Evolutionary conservation across 92 coral and sea anemone genomes (phyloP).

Genomic region (Paragorgia papillata): DNA sequence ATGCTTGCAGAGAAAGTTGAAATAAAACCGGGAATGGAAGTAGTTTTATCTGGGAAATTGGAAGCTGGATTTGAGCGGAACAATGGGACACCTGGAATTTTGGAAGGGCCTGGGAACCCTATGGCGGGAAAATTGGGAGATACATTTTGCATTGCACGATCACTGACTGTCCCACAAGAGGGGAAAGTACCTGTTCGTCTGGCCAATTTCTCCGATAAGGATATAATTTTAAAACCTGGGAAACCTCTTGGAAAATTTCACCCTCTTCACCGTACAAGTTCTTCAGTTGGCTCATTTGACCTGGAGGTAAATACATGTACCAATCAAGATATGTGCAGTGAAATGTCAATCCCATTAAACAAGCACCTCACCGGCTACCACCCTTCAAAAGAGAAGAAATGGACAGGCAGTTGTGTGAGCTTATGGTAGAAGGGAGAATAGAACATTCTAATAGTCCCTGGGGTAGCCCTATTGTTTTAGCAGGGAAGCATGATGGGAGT

Average conservation of each 20-base stretch:
- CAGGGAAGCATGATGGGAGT: constrained; percentile 58
- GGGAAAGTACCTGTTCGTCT: background rate
- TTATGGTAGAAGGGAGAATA: constrained; percentile 37
- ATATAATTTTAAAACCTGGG: background rate
- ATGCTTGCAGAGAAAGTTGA: too few species aligned
- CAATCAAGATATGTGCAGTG: too few species aligned
- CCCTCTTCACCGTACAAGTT: constrained; percentile 55
- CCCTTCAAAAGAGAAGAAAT: constrained; percentile 46
- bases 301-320: too few species aligned
- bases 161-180: background rate
- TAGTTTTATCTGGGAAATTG: too few species aligned
- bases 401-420: constrained; percentile 32
- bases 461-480: constrained; percentile 48
- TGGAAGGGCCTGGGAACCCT: too few species aligned
- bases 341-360: too few species aligned
- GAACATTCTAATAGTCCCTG: constrained; percentile 50
- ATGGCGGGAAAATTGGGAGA: too few species aligned
- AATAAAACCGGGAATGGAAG: too few species aligned
- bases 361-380: constrained; percentile 25
- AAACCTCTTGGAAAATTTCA: constrained; percentile 26
- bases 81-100: too few species aligned
- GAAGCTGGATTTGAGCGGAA: too few species aligned
- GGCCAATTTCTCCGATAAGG: background rate
- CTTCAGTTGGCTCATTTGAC: too few species aligned
- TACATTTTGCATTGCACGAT: too few species aligned